Evolutionary conservation across 2,797 vertebrate species (phyloP).

Genomic region (Phalanger gymnotis): DNA sequence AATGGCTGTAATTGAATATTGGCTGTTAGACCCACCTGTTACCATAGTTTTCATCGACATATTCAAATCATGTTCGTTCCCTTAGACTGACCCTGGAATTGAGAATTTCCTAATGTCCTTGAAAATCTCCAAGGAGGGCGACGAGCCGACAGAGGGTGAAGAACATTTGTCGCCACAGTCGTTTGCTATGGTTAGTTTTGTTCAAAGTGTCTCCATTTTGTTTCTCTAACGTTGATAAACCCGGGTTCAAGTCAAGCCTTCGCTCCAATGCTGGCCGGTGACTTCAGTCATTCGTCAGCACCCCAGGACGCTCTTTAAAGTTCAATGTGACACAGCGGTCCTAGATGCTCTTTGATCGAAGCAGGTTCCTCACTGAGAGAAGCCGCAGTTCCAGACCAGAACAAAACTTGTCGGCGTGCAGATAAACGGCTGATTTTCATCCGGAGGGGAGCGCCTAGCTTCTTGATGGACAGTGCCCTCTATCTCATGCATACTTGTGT

Average conservation of each 20-base stretch:
- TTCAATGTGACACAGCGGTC: neutral
- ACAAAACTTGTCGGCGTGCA: neutral
- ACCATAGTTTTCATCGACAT: conserved; percentile 38
- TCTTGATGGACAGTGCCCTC: neutral
- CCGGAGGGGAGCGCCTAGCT: neutral
- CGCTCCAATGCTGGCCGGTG: neutral
- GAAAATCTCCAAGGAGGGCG: conserved; percentile 88
- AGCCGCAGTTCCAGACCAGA: neutral
- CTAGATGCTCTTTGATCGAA: neutral
- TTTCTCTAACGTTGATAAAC: neutral
- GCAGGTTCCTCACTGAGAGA: neutral
- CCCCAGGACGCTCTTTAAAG: neutral
- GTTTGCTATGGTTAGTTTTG: conserved; percentile 93
- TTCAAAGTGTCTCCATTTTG: conserved; percentile 17
- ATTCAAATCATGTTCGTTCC: conserved; percentile 57
- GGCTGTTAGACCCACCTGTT: conserved; percentile 17
- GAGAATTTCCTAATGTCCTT: conserved; percentile 93
- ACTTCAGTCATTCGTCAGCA: neutral
- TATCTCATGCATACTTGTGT: neutral
- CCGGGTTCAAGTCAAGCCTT: conserved; percentile 45
- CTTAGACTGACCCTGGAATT: conserved; percentile 88
- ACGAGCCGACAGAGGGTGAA: conserved; percentile 81
- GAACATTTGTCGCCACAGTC: conserved; percentile 96
- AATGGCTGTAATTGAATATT: conserved; percentile 34
- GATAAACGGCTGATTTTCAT: neutral